Percentiles rank a stretch among this genome's conserved stretches.
phyloP scores from a whole-genome alignment of 2,888 invertebrate species.

The Lucinisca nassula region DNA sequence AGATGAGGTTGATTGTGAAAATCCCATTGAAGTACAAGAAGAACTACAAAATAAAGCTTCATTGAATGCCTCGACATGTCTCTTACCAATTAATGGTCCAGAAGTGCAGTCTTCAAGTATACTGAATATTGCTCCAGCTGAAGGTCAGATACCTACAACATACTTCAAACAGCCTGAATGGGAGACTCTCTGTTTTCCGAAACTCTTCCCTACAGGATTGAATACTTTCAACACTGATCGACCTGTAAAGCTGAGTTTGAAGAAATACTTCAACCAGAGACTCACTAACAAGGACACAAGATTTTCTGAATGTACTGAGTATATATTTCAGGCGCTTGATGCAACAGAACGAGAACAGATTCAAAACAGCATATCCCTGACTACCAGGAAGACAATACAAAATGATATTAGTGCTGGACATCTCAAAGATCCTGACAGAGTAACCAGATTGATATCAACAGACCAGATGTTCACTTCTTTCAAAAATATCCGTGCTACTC shows the following conservation, averaged over 20 bases:
- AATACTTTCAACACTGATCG: conserved; percentile 10
- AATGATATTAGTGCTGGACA: conserved; percentile 39
- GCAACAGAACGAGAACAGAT: conserved; percentile 42
- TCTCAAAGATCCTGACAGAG: conserved; percentile 36
- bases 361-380: conserved; percentile 37
- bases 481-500: conserved; percentile 57
- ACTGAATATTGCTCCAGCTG: conserved; percentile 44
- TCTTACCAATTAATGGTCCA: conserved; percentile 40
- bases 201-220: conserved; percentile 36
- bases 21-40: conserved; percentile 35
- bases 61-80: conserved; percentile 28
- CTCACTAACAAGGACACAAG: conserved; percentile 40
- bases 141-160: conserved; percentile 43
- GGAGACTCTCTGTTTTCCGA: conserved; percentile 48
- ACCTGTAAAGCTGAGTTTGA: conserved; percentile 20
- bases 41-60: conserved; percentile 32
- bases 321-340: conserved; percentile 47
- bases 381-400: conserved; percentile 25
- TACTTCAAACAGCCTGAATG: conserved; percentile 34
- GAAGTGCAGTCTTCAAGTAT: conserved; percentile 21
- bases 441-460: conserved; percentile 28
- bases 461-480: conserved; percentile 58
- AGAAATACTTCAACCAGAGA: conserved; percentile 46
- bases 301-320: conserved; percentile 55
- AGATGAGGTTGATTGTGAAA: conserved; percentile 50